Base-by-base conservation (phyloP, 2,113 vertebrate species). In the Atractosteus spatula region DNA sequence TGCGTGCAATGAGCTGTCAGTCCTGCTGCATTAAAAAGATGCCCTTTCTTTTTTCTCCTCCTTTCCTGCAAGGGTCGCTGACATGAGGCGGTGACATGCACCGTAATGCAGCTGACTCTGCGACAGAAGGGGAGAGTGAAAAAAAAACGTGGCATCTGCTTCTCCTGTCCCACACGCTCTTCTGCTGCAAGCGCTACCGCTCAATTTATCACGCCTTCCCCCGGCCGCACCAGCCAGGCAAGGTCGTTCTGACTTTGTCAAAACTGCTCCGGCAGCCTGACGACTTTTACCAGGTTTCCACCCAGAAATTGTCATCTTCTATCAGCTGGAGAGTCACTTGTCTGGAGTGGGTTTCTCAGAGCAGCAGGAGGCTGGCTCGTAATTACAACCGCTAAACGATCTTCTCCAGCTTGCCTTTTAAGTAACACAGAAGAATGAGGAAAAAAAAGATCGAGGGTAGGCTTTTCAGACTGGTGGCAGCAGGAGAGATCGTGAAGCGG, bases 401-500 rank as follows among this genome's bases (percentile, higher is more conserved):
- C 5, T 7, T 10, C 47, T 51, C 47, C 47, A 51, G 29, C 10
- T 51, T 51, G 47, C 47, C 5, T 51, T 29, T 51, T 10, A 51
- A 51, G 47, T 51, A 51, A 51, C 47, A 2, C 29, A 29, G 29
- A 29, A 29, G 29, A 29, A 29, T 29, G 1, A 29, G 29, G n/a
- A n/a, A 29, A 29, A 29, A 1, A 29, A 29, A 29, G 29, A 29
- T 29, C 29, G 29, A 29, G 29, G 29, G 29, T 29, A 29, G 73
- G 74, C 66, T 12, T 70, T 57, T 12, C 57, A 67, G 17, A 76
- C 75, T 7, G 59, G 57, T 72, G 70, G 67, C 75, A 72, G 62
- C 29, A 65, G 41, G 62, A 65, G 62, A 65, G 8, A 65, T 13
- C 62, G 41, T 12, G 62, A 65, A 29, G 14, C 66, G 61, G 76